Percentiles rank a stretch among this genome's conserved stretches.
Evolutionary conservation across 2,888 invertebrate species (phyloP).

Genomic region (Stomorhina lunata): DNA sequence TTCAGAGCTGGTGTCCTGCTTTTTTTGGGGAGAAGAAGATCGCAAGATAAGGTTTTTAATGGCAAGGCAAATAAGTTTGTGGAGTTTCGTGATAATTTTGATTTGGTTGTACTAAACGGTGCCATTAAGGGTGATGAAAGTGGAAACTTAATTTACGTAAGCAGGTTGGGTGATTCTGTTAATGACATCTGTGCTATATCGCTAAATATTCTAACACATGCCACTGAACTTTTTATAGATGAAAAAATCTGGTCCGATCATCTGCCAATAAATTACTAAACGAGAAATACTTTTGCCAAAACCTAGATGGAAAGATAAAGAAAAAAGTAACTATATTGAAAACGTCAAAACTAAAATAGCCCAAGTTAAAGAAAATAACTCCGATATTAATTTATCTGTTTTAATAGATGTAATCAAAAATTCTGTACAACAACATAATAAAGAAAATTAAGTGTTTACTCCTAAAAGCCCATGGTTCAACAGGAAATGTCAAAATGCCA

Average conservation of each 20-base stretch:
- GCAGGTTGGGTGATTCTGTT: background rate
- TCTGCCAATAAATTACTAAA: background rate
- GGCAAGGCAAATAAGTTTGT: background rate
- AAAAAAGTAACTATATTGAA: background rate
- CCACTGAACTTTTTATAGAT: background rate
- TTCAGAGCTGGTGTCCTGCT: background rate
- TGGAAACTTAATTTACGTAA: background rate
- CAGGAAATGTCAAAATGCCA: background rate
- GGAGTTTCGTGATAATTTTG: background rate
- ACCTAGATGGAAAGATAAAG: background rate
- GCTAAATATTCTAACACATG: too few species aligned
- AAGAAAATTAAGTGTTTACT: background rate
- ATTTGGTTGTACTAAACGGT: background rate
- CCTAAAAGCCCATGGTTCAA: background rate
- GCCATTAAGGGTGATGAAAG: conserved; percentile 7
- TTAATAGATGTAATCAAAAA: background rate
- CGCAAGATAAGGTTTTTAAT: background rate
- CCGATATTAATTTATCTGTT: background rate
- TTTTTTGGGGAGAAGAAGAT: background rate
- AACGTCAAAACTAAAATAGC: background rate
- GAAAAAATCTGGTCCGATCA: background rate
- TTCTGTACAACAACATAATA: background rate
- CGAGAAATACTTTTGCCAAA: background rate
- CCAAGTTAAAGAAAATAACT: background rate
- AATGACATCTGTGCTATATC: conserved; percentile 10